phyloP scores from a whole-genome alignment of 2,888 invertebrate species.

The Torymus aiolomorphi region DNA sequence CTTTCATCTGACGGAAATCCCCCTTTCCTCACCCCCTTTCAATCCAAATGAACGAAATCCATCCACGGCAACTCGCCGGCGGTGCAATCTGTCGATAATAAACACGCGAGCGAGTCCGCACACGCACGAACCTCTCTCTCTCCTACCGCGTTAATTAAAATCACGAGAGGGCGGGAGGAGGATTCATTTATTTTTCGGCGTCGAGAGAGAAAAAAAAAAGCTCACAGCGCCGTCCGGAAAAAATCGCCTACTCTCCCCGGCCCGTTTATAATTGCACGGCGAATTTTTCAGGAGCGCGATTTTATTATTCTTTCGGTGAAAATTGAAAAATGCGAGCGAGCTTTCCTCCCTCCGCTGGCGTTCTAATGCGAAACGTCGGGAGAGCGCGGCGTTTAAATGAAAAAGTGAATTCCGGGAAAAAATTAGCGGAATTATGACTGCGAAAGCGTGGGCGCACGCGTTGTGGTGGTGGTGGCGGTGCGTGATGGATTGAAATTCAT shows the following conservation, averaged over 20 bases:
- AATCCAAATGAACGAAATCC: conserved; percentile 7
- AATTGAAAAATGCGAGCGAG: conserved; percentile 2
- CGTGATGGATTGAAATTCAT: too few species aligned
- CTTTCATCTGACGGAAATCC: too few species aligned
- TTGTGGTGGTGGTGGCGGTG: too few species aligned
- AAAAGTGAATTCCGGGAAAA: too few species aligned
- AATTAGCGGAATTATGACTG: too few species aligned
- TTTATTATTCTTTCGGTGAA: conserved; percentile 28
- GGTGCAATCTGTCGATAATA: conserved; percentile 32
- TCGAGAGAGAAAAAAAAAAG: conserved; percentile 1
- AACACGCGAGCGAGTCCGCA: background rate
- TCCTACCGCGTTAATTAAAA: conserved; percentile 28
- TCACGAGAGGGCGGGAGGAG: background rate
- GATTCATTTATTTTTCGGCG: background rate
- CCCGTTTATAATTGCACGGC: conserved; percentile 9
- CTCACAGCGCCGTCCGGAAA: background rate
- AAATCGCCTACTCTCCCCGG: conserved; percentile 1
- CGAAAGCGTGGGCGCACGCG: too few species aligned
- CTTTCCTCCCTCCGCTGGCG: background rate
- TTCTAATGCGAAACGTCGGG: too few species aligned
- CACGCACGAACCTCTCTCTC: too few species aligned
- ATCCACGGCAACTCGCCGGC: background rate
- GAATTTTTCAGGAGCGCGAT: conserved; percentile 9
- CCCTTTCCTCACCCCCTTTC: background rate
- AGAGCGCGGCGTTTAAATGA: too few species aligned